Conservation (phyloP, 2,113 vertebrate genomes). For the Paratilapia polleni region DNA sequence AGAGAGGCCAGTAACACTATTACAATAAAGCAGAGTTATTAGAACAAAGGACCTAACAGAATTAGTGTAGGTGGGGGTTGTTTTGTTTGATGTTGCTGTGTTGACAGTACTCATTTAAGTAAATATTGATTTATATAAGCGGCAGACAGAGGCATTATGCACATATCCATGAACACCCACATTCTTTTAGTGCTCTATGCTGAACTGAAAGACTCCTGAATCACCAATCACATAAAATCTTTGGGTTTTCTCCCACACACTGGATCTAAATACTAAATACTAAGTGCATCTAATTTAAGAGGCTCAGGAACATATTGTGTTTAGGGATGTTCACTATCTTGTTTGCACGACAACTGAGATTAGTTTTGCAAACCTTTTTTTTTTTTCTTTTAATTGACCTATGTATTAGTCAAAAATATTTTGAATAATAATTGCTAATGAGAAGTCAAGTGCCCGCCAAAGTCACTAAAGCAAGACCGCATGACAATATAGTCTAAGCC, state of each 20-base stretch:
- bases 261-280: neutral
- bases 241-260: neutral
- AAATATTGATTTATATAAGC: constrained; percentile 24
- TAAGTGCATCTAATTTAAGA: neutral
- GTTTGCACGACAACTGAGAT: too few species aligned
- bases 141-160: neutral
- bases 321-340: neutral
- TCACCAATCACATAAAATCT: neutral
- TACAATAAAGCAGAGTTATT: constrained; percentile 24
- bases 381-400: neutral
- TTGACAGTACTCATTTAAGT: constrained; percentile 15
- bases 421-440: neutral
- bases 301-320: neutral
- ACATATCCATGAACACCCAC: constrained; percentile 9
- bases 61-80: constrained; percentile 19
- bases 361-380: too few species aligned
- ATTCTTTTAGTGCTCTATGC: neutral
- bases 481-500: neutral
- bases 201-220: neutral
- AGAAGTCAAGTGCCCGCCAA: neutral
- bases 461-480: neutral
- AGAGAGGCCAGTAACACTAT: constrained; percentile 20
- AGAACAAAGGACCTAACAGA: constrained; percentile 15
- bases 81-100: constrained; percentile 15
- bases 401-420: neutral